These are phyloP conservation scores for Epizoanthus illoricatus DNA, from an alignment of 92 coral and sea anemone species.

Conservation along the genomic window DNA sequence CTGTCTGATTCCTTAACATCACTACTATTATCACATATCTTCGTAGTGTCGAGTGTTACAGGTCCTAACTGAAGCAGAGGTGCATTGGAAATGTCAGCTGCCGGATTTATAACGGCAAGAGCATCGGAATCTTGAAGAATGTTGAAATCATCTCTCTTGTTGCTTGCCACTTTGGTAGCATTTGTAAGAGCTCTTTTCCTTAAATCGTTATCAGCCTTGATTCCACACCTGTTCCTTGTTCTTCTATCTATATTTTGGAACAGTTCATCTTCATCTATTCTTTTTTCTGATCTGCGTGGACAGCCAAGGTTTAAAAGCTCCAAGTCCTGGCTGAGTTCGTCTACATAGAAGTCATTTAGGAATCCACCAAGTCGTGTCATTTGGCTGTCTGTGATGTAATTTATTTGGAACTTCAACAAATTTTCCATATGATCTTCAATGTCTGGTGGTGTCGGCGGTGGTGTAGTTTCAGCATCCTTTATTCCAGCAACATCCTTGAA, in stretches of 20 bases:
- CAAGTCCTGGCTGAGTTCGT: not conserved
- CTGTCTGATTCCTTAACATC: no score
- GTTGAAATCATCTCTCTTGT: no score
- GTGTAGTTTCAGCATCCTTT: not conserved
- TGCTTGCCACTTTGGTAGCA: no score
- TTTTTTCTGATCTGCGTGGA: not conserved
- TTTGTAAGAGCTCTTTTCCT: no score
- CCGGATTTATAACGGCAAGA: no score
- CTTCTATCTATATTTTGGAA: not conserved
- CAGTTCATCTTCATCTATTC: not conserved
- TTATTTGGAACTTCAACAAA: not conserved
- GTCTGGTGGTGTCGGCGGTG: not conserved
- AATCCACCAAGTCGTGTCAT: not conserved
- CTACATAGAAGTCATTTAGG: conserved; percentile 5
- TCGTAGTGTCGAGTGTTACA: no score
- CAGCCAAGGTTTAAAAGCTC: not conserved
- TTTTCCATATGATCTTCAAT: conserved; percentile 5
- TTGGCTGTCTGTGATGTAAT: not conserved
- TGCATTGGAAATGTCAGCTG: no score
- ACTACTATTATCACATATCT: no score
- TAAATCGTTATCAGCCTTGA: no score
- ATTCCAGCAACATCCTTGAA: conserved; percentile 11
- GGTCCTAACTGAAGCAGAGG: no score
- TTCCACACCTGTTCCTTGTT: not conserved
- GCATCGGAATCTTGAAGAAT: no score